Base-by-base conservation (phyloP, 2,113 vertebrate genomes). In the Aspiorhynchus laticeps region DNA sequence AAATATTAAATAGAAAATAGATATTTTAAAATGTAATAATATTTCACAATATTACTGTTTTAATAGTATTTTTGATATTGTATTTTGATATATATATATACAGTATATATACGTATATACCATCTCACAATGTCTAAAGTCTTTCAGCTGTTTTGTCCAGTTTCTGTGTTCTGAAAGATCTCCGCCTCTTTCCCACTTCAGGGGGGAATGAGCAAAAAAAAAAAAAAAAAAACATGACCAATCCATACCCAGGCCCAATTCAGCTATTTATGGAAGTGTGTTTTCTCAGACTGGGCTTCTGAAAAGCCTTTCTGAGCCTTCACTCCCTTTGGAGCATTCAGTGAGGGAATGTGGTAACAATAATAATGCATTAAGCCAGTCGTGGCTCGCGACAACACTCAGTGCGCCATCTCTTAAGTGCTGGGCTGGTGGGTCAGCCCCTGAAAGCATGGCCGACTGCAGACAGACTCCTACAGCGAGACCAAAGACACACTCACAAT, bases 341-440 rank as follows among this genome's bases (percentile, higher is more conserved):
- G 90, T 91, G 92, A 89, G 93, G 93, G 92, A 94, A 94, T 92
- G 92, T 90, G 91, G 92, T 92, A 94, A 95, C 94, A 94, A 94
- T 94, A 94, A 94, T 93, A 94, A 93, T 92, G 93, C 93, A 95
- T 95, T 95, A 95, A 93, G 93, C 91, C 89, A 90, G 87, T 91
- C 90, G 91, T 92, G 91, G 79, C 92, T 91, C 91, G 93, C 91
- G 90, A 92, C 85, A 93, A 93, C 92, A 93, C 93, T 93, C 90
- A 90, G 90, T 89, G 92, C 89, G 91, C 91, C 92, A 92, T 91
- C 91, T 92, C 93, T 94, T 94, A 93, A 95, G 94, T 93, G 93
- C 94, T 93, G 88, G 92, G 91, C 85, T 91, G 26, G 91, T 91
- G 90, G 88, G 89, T 81, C 89, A 91, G 93, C 91, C 90, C 91